Conservation (phyloP, 2,888 invertebrate genomes). For the Philereme vetulata region DNA sequence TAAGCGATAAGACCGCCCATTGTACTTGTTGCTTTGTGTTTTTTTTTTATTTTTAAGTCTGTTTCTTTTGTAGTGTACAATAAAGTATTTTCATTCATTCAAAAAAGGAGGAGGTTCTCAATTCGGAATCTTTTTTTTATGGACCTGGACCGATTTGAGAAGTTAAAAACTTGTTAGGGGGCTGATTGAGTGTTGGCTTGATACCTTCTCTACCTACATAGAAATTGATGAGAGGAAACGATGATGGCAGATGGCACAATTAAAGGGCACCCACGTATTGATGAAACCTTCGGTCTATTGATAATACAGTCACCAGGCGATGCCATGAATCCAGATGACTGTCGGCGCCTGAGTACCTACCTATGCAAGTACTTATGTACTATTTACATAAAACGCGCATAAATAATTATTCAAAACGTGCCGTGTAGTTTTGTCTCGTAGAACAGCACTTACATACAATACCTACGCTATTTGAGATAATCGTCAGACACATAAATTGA, state of each 20-base stretch:
- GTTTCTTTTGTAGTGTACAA: too few relatives aligned
- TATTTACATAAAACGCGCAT: slow-evolving; percentile 58
- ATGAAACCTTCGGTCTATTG: slow-evolving; percentile 37
- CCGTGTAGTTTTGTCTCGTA: slow-evolving; percentile 39
- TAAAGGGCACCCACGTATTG: slow-evolving; percentile 37
- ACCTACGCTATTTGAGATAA: background rate
- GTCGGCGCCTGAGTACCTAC: slow-evolving; percentile 60
- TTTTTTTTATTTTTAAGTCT: too few relatives aligned
- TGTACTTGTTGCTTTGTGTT: too few relatives aligned
- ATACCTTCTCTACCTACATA: background rate
- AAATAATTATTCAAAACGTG: slow-evolving; percentile 64
- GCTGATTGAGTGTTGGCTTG: too few relatives aligned
- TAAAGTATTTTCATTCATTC: too few relatives aligned
- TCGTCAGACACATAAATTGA: background rate
- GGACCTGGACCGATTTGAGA: too few relatives aligned
- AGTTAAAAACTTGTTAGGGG: too few relatives aligned
- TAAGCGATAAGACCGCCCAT: too few relatives aligned
- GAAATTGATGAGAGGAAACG: slow-evolving; percentile 7
- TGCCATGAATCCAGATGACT: slow-evolving; percentile 67
- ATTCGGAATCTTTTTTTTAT: too few relatives aligned
- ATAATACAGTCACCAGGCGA: slow-evolving; percentile 40
- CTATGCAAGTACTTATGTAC: slow-evolving; percentile 32
- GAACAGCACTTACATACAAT: background rate
- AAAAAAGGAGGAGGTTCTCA: too few relatives aligned
- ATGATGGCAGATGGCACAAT: slow-evolving; percentile 16